Evolutionary conservation across 2,888 invertebrate species (phyloP).

Genomic region (Diloba caeruleocephala): DNA sequence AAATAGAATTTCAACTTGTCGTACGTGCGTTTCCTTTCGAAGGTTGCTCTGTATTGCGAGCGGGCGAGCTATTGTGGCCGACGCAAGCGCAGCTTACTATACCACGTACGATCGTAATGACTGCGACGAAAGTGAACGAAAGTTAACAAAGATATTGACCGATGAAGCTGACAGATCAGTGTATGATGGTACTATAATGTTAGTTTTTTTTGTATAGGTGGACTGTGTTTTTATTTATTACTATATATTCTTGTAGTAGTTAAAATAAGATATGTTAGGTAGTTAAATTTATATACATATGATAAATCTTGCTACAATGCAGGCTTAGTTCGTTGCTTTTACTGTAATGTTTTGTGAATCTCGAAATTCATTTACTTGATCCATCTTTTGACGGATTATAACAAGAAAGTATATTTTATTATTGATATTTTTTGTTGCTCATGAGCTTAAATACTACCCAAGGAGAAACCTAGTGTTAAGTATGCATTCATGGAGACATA

Average conservation of each 20-base stretch:
- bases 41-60: constrained; percentile 81
- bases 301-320: constrained; percentile 26
- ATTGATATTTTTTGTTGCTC: neutral
- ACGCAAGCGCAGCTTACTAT: constrained; percentile 65
- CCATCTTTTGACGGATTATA: constrained; percentile 26
- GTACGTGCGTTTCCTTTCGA: constrained; percentile 80
- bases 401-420: constrained; percentile 24
- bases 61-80: constrained; percentile 63
- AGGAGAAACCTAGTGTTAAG: no score
- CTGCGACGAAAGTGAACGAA: constrained; percentile 58
- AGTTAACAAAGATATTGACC: constrained; percentile 44
- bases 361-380: constrained; percentile 29
- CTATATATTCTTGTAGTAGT: no score
- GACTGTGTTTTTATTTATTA: no score
- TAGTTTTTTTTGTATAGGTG: neutral
- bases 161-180: constrained; percentile 33
- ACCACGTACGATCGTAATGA: constrained; percentile 58
- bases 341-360: constrained; percentile 16
- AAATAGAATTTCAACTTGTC: constrained; percentile 59
- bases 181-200: constrained; percentile 15
- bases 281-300: neutral
- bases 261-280: no score
- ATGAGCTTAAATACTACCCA: no score
- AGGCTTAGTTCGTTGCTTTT: constrained; percentile 11
- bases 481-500: no score